These are phyloP conservation scores for Lamellibrachia columna DNA, from an alignment of 2,888 invertebrate species.

Conservation along the genomic window DNA sequence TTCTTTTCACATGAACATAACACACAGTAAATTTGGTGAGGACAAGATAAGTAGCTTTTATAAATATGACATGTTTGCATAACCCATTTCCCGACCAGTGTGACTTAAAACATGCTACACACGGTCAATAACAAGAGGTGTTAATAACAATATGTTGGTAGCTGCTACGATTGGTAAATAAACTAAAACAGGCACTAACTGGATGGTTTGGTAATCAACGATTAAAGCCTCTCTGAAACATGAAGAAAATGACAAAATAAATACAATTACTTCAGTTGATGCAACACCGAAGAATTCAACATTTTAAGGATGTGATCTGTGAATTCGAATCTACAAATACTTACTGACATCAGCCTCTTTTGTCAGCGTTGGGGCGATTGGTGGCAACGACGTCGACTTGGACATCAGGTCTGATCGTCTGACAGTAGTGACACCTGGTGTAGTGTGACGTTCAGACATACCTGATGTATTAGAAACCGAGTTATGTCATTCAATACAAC, in stretches of 20 bases:
- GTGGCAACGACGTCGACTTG: not conserved
- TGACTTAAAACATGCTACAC: too few species aligned
- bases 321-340: not conserved
- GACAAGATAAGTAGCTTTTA: too few species aligned
- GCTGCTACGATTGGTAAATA: not conserved
- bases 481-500: not conserved
- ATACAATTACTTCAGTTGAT: not conserved
- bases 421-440: not conserved
- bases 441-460: not conserved
- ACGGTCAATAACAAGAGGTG: not conserved
- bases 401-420: not conserved
- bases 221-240: not conserved
- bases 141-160: not conserved
- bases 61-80: too few species aligned
- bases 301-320: not conserved
- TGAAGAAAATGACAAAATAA: not conserved
- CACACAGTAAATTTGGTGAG: too few species aligned
- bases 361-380: not conserved
- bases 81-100: too few species aligned
- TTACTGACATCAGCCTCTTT: not conserved
- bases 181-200: not conserved
- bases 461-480: not conserved
- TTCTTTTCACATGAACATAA: too few species aligned
- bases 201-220: not conserved
- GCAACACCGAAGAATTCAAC: not conserved